phyloP scores from a whole-genome alignment of 2,113 vertebrate species.

The Merops nubicus region DNA sequence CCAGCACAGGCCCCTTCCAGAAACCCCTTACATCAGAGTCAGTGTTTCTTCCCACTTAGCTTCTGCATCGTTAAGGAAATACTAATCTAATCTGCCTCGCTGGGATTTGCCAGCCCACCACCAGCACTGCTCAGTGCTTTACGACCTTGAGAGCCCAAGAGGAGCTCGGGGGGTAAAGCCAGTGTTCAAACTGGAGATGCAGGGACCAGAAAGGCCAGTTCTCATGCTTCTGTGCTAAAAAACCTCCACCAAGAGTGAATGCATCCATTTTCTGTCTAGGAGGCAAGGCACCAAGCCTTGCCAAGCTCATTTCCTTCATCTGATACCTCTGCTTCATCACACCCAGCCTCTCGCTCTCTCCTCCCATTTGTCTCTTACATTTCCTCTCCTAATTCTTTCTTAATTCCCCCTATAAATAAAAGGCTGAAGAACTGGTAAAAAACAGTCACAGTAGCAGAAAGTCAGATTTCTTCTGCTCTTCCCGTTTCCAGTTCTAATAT shows the following conservation, averaged over 20 bases:
- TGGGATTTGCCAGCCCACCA: fast-evolving
- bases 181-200: neutral
- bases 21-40: fast-evolving
- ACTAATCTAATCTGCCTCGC: fast-evolving
- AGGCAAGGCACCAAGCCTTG: neutral
- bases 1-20: neutral
- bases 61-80: neutral
- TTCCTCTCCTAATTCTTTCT: neutral
- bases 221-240: neutral
- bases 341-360: neutral
- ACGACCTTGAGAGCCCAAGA: neutral
- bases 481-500: neutral
- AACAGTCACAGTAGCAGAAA: neutral
- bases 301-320: neutral
- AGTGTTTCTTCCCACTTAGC: neutral
- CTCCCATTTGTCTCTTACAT: neutral
- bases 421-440: neutral
- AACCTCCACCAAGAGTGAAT: neutral
- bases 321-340: neutral
- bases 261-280: neutral
- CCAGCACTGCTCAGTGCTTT: neutral
- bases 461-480: neutral
- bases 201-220: neutral
- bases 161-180: neutral
- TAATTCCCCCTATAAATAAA: neutral